Conservation (phyloP, 2,113 vertebrate genomes). For the Scolopax mira region DNA sequence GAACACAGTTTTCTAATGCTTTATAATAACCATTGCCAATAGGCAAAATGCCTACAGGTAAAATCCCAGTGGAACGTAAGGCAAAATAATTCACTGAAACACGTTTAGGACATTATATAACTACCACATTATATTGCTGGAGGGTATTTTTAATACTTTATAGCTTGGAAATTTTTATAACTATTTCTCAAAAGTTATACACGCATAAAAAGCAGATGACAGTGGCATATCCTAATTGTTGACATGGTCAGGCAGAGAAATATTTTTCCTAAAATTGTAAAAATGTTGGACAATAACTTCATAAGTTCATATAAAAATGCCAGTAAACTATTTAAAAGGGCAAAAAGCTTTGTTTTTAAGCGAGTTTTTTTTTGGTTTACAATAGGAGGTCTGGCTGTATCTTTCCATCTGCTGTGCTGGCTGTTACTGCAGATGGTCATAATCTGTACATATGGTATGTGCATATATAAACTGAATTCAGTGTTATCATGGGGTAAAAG, state of each 20-base stretch:
- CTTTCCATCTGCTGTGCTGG: constrained; percentile 37
- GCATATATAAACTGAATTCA: background rate
- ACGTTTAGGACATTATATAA: background rate
- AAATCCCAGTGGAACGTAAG: background rate
- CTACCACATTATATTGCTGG: background rate
- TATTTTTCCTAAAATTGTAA: background rate
- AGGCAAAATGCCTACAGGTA: background rate
- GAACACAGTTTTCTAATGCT: background rate
- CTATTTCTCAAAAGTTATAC: background rate
- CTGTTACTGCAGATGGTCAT: constrained; percentile 23
- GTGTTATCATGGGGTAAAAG: background rate
- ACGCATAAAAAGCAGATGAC: background rate
- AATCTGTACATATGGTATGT: background rate
- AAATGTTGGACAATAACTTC: background rate
- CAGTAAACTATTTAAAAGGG: background rate
- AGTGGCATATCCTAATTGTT: background rate
- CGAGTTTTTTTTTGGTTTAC: background rate
- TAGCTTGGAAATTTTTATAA: background rate
- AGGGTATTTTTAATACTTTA: background rate
- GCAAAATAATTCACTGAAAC: background rate
- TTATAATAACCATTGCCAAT: background rate
- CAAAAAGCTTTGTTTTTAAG: background rate
- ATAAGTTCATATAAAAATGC: background rate
- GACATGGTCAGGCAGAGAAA: background rate
- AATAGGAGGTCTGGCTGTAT: background rate